phyloP scores from a whole-genome alignment of 2,113 vertebrate species.

The Poeciliopsis prolifica region DNA sequence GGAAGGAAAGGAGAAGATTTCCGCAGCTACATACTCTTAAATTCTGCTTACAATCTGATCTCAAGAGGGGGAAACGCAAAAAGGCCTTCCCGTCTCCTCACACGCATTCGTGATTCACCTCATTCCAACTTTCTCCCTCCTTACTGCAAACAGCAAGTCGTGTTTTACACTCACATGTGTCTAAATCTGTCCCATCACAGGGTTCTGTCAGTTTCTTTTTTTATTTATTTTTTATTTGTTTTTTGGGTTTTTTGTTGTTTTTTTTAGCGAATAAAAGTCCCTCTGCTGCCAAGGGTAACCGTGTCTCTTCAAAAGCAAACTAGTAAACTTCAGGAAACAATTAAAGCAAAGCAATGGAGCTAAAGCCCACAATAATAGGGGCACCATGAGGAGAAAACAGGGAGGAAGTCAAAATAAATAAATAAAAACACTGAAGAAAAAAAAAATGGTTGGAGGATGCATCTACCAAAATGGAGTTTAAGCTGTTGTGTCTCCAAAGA shows the following conservation, averaged over 20 bases:
- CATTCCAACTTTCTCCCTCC: slow-evolving; percentile 22
- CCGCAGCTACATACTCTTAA: neutral
- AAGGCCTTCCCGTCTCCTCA: slow-evolving; percentile 55
- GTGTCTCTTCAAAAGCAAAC: slow-evolving; percentile 39
- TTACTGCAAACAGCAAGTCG: slow-evolving; percentile 13
- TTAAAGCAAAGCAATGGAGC: slow-evolving; percentile 69
- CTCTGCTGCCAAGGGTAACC: slow-evolving; percentile 19
- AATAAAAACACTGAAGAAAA: neutral
- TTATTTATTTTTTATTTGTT: too few species aligned
- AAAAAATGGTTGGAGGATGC: neutral
- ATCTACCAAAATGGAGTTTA: slow-evolving; percentile 43
- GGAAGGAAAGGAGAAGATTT: slow-evolving; percentile 12
- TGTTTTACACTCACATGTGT: slow-evolving; percentile 4
- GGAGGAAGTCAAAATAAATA: slow-evolving; percentile 16
- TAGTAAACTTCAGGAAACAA: slow-evolving; percentile 73
- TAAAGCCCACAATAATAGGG: slow-evolving; percentile 74
- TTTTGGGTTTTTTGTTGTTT: neutral
- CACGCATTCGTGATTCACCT: slow-evolving; percentile 51
- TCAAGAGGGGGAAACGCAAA: slow-evolving; percentile 52
- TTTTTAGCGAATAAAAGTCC: neutral
- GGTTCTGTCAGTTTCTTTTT: neutral
- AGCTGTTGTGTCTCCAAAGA: neutral
- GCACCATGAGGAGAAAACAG: slow-evolving; percentile 46
- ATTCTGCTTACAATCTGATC: slow-evolving; percentile 48
- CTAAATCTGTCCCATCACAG: slow-evolving; percentile 13